Conservation (phyloP, 2,888 invertebrate genomes). For the Pammene aurita region DNA sequence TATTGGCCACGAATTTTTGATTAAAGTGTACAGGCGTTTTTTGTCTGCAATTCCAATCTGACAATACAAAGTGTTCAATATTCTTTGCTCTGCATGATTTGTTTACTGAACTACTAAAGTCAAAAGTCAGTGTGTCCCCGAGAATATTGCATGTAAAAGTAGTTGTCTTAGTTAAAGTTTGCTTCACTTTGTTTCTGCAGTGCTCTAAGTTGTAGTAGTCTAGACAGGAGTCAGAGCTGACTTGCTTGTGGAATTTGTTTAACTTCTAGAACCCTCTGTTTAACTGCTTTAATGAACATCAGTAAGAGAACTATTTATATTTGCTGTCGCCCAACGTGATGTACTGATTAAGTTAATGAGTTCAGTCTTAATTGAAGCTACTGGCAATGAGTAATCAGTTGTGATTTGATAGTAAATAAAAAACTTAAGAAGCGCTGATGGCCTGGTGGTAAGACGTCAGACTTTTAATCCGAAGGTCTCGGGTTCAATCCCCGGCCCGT, state of each 20-base stretch:
- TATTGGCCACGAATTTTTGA: constrained; percentile 32
- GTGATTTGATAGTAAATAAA: not conserved
- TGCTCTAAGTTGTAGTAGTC: constrained; percentile 37
- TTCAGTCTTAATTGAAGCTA: not conserved
- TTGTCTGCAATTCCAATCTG: constrained; percentile 16
- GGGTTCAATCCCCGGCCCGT: no score
- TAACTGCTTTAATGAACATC: constrained; percentile 34
- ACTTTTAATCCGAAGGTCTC: no score
- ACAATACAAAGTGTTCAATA: constrained; percentile 4
- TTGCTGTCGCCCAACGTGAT: constrained; percentile 2
- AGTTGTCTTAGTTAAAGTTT: constrained; percentile 39
- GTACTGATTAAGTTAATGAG: constrained; percentile 20
- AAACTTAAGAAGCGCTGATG: not conserved
- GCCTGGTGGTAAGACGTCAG: no score
- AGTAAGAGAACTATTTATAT: constrained; percentile 24
- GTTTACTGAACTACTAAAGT: constrained; percentile 32
- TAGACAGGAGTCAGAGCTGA: constrained; percentile 36
- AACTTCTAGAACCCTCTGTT: constrained; percentile 21
- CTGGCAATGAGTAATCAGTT: not conserved
- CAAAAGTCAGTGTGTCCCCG: constrained; percentile 37
- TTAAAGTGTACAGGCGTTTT: constrained; percentile 29
- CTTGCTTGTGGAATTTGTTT: constrained; percentile 37
- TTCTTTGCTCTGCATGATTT: constrained; percentile 20
- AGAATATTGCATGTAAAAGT: constrained; percentile 40
- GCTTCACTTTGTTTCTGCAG: constrained; percentile 36